These are phyloP conservation scores for Capitulum mitella DNA, from an alignment of 2,888 invertebrate species.

Conservation along the genomic window DNA sequence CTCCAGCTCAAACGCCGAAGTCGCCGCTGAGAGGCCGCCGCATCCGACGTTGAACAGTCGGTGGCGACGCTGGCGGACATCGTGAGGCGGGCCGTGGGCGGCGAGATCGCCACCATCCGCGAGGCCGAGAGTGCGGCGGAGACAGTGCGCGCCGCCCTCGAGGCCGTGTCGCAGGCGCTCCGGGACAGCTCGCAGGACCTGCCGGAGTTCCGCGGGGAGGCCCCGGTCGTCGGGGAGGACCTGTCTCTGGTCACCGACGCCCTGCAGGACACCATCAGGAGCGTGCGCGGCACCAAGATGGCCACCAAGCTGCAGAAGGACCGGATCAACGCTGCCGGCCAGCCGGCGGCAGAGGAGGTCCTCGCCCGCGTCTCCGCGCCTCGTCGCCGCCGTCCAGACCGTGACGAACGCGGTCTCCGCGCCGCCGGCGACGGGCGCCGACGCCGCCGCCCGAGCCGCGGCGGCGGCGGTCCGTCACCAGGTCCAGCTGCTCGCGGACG, in stretches of 20 bases:
- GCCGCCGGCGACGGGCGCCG: not conserved
- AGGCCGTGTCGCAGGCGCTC: not conserved
- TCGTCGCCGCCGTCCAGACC: not conserved
- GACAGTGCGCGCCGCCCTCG: not conserved
- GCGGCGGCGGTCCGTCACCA: not conserved
- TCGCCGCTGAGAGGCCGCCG: not conserved
- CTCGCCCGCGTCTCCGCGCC: not conserved
- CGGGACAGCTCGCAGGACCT: not conserved
- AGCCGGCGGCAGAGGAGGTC: not conserved
- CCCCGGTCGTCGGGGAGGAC: not conserved
- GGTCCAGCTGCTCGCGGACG: not conserved
- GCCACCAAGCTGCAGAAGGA: not conserved
- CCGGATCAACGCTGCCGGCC: not conserved
- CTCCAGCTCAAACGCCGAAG: too few species aligned
- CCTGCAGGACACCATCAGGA: constrained; percentile 11
- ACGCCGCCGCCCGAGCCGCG: not conserved
- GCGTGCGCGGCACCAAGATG: not conserved
- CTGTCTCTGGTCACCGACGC: not conserved
- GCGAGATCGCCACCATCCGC: not conserved
- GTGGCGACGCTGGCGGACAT: not conserved
- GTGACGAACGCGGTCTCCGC: not conserved
- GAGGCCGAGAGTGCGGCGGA: not conserved
- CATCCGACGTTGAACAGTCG: not conserved
- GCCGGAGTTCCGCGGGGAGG: not conserved
- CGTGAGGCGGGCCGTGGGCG: not conserved